A percentile compares a stretch with the other conserved stretches of the same genome.
phyloP scores from a whole-genome alignment of 1,140 invertebrate genomes.

The Saxidomus purpurata region DNA sequence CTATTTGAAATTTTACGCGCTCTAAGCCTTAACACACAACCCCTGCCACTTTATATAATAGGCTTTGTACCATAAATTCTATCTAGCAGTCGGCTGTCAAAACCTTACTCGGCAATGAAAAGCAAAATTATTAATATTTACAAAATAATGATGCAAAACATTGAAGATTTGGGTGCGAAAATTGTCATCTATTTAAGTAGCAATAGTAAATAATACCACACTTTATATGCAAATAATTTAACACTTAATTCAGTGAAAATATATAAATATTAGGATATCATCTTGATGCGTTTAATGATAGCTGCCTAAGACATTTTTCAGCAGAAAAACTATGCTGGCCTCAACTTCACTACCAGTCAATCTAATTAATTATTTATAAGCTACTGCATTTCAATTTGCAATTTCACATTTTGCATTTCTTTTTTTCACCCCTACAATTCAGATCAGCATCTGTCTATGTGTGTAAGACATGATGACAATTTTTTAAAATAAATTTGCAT shows the following conservation, averaged over 20 bases:
- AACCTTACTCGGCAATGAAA: background rate
- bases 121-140: slow-evolving; percentile 41
- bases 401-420: background rate
- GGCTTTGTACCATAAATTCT: slow-evolving; percentile 23
- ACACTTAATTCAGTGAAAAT: slow-evolving; percentile 53
- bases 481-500: background rate
- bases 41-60: slow-evolving; percentile 35
- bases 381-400: background rate
- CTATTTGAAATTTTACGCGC: slow-evolving; percentile 52
- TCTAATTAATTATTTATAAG: slow-evolving; percentile 51
- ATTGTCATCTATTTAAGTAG: background rate
- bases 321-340: background rate
- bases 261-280: slow-evolving; percentile 45
- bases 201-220: background rate
- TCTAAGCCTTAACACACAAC: slow-evolving; percentile 7
- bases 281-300: background rate
- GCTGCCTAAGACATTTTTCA: background rate
- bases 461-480: no score
- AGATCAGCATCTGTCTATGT: background rate
- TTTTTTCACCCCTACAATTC: background rate
- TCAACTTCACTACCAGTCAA: background rate
- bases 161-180: background rate
- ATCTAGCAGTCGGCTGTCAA: slow-evolving; percentile 3
- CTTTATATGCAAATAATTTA: slow-evolving; percentile 59
- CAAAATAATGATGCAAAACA: slow-evolving; percentile 43